Base-by-base conservation (phyloP, 2,888 invertebrate genomes). In the Scelioninae gen. 2 region DNA sequence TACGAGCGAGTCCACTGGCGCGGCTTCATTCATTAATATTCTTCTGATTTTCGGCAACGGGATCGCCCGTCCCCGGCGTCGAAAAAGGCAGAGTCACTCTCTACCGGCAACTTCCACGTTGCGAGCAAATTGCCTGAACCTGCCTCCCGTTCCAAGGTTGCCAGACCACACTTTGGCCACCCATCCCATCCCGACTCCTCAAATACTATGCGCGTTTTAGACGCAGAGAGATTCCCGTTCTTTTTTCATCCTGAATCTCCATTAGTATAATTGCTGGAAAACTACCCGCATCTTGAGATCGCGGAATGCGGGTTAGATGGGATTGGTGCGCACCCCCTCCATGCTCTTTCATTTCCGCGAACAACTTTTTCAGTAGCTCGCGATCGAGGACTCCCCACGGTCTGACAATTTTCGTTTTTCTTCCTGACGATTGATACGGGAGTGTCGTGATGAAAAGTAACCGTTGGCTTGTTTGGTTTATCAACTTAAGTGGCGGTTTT, bases 221-320 rank as follows among this genome's bases (percentile, higher is more conserved):
- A 76, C 77, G 67, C 63, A 75, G 74, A 77, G 72, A 73, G 74
- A 52, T 25, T 41, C 31, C 48, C 53, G 46, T 73, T 63, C 55
- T 55, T 69, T 61, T 18, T 48, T 73, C 70, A 74, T 78, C 76
- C 76, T 79, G 80, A 78, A 81, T 83, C 79, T 83, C 84, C 85
- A 85, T 85, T 85, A 85, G 85, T 83, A 84, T 86, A 86, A 86
- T 86, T 86, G 83, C 83, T 79, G 78, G 79, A 76, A 81, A 80
- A 83, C 81, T 81, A 82, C 81, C 81, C 81, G 82, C 80, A 83
- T 82, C 81, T 81, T 78, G 78, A 76, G 77, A 76, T 65, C 63
- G 43, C 52, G 65, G 67, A 78, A 82, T 81, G 80, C 81, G 81
- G 81, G 82, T 77, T 77, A 74, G 37, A 50, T 19, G 50, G 53